Evolutionary conservation across 2,888 invertebrate species (phyloP).

Genomic region (Dione vanillae): DNA sequence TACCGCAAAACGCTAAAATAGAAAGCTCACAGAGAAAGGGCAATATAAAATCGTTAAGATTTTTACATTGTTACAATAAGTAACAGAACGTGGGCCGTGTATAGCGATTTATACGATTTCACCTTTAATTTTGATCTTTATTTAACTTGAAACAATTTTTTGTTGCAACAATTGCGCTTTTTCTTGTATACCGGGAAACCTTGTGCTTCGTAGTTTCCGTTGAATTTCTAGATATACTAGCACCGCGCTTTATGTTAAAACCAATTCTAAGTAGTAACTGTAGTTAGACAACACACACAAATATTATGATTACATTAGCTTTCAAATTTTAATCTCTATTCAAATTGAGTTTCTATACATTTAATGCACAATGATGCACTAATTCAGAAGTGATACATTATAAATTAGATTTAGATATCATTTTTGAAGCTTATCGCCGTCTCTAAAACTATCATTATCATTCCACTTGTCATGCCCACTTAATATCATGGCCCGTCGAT

Average conservation of each 20-base stretch:
- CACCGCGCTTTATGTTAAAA: too few relatives aligned
- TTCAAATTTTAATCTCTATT: not conserved
- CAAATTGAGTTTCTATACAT: not conserved
- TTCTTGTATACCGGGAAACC: too few relatives aligned
- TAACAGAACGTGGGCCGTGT: constrained; percentile 61
- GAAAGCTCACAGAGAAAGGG: constrained; percentile 71
- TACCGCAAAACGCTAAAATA: constrained; percentile 59
- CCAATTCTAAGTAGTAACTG: too few relatives aligned
- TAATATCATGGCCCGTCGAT: constrained; percentile 44
- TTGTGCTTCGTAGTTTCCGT: too few relatives aligned
- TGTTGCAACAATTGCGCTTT: not conserved
- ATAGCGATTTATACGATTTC: constrained; percentile 65
- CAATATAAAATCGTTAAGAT: constrained; percentile 55
- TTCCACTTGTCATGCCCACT: constrained; percentile 47
- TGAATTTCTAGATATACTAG: too few relatives aligned
- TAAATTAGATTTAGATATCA: constrained; percentile 44
- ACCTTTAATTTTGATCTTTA: constrained; percentile 66
- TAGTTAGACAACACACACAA: not conserved
- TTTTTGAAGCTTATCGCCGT: constrained; percentile 42
- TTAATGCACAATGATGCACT: not conserved
- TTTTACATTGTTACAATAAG: constrained; percentile 66
- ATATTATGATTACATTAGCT: not conserved
- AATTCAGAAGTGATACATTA: constrained; percentile 39
- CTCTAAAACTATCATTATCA: constrained; percentile 46
- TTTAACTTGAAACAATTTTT: constrained; percentile 51